Conservation (phyloP, 2,797 vertebrate genomes). For the Pseudomugil gertrudae region DNA sequence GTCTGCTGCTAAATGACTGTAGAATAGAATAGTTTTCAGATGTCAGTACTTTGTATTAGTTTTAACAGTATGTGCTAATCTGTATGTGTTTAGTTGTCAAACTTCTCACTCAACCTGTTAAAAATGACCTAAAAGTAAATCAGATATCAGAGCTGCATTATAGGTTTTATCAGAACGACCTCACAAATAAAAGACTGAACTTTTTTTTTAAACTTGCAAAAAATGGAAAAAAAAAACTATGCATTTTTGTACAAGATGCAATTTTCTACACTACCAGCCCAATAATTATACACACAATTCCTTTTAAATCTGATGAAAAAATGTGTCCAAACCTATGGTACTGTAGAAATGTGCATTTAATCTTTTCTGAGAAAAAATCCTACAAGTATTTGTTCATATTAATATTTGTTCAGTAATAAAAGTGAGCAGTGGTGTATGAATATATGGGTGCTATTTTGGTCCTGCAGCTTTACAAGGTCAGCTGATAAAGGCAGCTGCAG, state of each 20-base stretch:
- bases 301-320: too few species aligned
- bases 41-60: neutral
- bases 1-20: too few species aligned
- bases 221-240: neutral
- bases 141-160: neutral
- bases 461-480: slow-evolving; percentile 29
- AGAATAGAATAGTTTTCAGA: too few species aligned
- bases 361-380: neutral
- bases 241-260: too few species aligned
- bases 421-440: neutral
- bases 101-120: neutral
- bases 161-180: neutral
- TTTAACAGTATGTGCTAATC: neutral
- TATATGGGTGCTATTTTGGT: neutral
- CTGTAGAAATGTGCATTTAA: neutral
- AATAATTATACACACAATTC: too few species aligned
- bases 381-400: neutral
- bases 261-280: too few species aligned
- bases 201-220: neutral
- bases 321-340: too few species aligned
- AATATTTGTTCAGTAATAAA: neutral
- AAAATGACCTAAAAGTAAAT: neutral
- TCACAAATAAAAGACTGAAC: neutral
- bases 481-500: slow-evolving; percentile 45
- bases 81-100: neutral